A percentile compares a stretch with the other conserved stretches of the same genome.
Evolutionary conservation across 2,888 invertebrate genomes (phyloP).

Genomic region (Athripsodes cinereus): DNA sequence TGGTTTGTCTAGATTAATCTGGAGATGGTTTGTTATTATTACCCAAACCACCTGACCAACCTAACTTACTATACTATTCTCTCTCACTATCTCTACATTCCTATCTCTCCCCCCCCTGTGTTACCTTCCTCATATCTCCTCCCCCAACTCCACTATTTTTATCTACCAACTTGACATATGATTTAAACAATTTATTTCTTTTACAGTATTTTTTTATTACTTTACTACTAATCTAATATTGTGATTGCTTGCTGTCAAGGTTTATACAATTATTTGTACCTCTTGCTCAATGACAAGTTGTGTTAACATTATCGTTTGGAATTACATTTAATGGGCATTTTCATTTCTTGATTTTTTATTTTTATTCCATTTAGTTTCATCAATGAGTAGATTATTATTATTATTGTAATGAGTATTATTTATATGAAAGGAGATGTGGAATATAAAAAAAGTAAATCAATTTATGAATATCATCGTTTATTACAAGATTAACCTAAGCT

Average conservation of each 20-base stretch:
- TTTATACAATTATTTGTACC: too few relatives aligned
- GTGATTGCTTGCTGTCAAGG: too few relatives aligned
- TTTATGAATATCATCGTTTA: neutral
- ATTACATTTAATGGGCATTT: too few relatives aligned
- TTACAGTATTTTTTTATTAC: neutral
- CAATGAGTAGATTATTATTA: too few relatives aligned
- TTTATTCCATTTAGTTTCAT: too few relatives aligned
- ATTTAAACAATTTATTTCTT: constrained; percentile 1
- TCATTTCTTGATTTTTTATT: too few relatives aligned
- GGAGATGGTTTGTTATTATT: neutral
- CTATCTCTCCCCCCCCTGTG: neutral
- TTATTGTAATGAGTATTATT: too few relatives aligned
- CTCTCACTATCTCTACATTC: neutral
- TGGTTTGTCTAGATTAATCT: neutral
- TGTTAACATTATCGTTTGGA: too few relatives aligned
- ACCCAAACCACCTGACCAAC: neutral
- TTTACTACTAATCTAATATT: too few relatives aligned
- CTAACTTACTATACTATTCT: neutral
- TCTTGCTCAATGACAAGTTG: too few relatives aligned
- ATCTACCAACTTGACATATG: neutral
- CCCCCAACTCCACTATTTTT: too few relatives aligned
- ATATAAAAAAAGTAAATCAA: neutral
- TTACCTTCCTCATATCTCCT: neutral
- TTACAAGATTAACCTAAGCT: neutral
- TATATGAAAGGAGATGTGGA: neutral